Evolutionary conservation across 2,888 invertebrate genomes (phyloP).

Genomic region (Pristionchus arcanus): DNA sequence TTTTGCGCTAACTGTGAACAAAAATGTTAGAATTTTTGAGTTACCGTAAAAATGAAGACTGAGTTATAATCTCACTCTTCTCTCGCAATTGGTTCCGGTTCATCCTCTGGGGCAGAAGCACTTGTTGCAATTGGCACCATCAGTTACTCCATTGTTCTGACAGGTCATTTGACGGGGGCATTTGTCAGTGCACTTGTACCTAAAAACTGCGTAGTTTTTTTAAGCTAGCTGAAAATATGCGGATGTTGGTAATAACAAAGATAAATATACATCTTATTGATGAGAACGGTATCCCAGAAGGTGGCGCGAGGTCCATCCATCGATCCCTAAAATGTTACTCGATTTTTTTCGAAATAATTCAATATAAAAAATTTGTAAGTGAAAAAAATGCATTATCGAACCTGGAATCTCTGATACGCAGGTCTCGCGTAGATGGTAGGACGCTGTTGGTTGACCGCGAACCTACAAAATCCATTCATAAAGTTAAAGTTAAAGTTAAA

Average conservation of each 20-base stretch:
- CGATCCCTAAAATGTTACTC: neutral
- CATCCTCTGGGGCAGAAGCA: slow-evolving; percentile 26
- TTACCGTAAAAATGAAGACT: neutral
- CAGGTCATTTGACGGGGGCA: neutral
- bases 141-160: neutral
- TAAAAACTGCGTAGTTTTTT: neutral
- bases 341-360: no score
- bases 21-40: neutral
- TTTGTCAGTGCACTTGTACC: neutral
- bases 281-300: neutral
- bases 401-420: neutral
- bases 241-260: no score
- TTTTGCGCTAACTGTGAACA: neutral
- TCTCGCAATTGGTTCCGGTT: slow-evolving; percentile 32
- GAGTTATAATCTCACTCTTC: neutral
- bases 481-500: no score
- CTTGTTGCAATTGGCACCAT: slow-evolving; percentile 28
- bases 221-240: no score
- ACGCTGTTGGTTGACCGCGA: slow-evolving; percentile 1
- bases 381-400: no score
- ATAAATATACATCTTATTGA: slow-evolving; percentile 43
- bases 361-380: no score
- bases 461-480: no score
- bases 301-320: slow-evolving; percentile 19
- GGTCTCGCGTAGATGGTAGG: slow-evolving; percentile 15